phyloP scores from a whole-genome alignment of 2,797 vertebrate species.

The Diplodus puntazzo region DNA sequence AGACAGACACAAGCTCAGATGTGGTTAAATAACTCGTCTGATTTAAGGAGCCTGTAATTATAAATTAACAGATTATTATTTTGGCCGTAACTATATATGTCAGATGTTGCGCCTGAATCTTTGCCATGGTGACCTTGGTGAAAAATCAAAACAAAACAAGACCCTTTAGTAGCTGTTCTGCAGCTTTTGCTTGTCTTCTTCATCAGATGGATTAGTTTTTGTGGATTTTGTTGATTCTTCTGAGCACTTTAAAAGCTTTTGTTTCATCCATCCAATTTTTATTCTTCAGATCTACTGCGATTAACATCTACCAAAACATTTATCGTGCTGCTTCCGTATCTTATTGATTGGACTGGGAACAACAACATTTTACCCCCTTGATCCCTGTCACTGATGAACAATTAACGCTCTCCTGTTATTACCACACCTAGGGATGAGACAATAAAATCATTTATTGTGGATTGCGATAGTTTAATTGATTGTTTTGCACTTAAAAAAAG shows the following conservation, averaged over 20 bases:
- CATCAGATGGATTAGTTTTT: background rate
- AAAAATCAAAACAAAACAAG: background rate
- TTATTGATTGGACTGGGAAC: background rate
- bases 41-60: background rate
- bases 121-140: conserved; percentile 12
- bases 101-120: background rate
- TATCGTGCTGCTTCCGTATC: background rate
- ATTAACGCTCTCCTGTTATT: background rate
- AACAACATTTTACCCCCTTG: background rate
- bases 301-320: background rate
- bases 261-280: background rate
- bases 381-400: background rate
- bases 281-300: background rate
- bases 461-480: too few relatives aligned
- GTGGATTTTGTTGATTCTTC: too few relatives aligned
- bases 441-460: too few relatives aligned
- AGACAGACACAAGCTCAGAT: background rate
- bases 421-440: conserved; percentile 7
- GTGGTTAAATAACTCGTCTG: background rate
- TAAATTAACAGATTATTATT: background rate
- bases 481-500: too few relatives aligned
- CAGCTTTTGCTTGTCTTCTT: conserved; percentile 2
- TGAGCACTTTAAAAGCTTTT: background rate
- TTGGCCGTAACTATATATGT: background rate
- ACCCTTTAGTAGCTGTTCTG: background rate